These are phyloP conservation scores for Asbolus verrucosus DNA, from an alignment of 1,140 invertebrate genomes.

Conservation along the genomic window DNA sequence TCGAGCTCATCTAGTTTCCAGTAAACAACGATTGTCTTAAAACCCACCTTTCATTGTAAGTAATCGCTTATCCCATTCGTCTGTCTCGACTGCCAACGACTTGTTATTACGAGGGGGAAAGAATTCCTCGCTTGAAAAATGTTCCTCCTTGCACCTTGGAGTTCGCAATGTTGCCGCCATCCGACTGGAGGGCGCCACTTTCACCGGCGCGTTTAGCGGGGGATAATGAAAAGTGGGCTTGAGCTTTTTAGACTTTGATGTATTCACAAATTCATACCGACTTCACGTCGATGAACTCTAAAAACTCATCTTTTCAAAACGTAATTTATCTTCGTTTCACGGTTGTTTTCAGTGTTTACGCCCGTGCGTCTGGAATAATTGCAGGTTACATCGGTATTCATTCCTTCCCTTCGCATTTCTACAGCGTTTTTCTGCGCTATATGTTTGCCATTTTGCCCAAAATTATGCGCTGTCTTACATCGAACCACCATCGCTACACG, in stretches of 20 bases:
- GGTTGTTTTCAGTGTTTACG: slow-evolving; percentile 60
- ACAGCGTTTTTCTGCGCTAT: too few relatives aligned
- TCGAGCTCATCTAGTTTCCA: slow-evolving; percentile 56
- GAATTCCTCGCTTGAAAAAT: slow-evolving; percentile 58
- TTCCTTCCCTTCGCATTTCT: slow-evolving; percentile 13
- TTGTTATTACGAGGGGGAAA: slow-evolving; percentile 54
- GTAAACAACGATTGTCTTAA: slow-evolving; percentile 58
- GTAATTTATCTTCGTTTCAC: slow-evolving; percentile 65
- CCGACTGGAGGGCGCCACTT: slow-evolving; percentile 57
- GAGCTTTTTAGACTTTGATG: slow-evolving; percentile 63
- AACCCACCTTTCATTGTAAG: slow-evolving; percentile 56
- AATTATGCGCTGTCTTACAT: not conserved
- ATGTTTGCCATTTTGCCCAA: not conserved
- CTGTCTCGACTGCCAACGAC: slow-evolving; percentile 55
- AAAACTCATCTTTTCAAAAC: slow-evolving; percentile 64
- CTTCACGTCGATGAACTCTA: slow-evolving; percentile 64
- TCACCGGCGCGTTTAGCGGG: slow-evolving; percentile 39
- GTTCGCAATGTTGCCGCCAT: slow-evolving; percentile 34
- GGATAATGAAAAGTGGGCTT: slow-evolving; percentile 64
- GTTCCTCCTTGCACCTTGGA: slow-evolving; percentile 56
- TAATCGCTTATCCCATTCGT: slow-evolving; percentile 59
- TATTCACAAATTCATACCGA: slow-evolving; percentile 64
- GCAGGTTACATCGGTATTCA: slow-evolving; percentile 53
- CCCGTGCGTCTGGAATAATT: slow-evolving; percentile 57
- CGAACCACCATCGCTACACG: too few relatives aligned